phyloP scores from a whole-genome alignment of 1,140 invertebrate species.

The Heliconius nattereri region DNA sequence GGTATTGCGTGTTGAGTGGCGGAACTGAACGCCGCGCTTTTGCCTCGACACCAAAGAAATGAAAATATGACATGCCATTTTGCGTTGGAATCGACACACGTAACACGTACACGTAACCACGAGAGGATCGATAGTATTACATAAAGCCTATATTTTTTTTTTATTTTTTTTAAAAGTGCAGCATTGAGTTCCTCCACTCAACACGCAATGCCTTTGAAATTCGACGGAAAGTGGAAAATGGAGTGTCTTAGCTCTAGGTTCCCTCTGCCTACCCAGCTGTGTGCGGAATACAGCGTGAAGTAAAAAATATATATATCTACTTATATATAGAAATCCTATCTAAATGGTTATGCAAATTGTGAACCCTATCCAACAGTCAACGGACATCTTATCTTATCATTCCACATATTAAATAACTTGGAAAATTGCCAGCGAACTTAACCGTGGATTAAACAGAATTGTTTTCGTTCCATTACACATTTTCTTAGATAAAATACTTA shows the following conservation, averaged over 20 bases:
- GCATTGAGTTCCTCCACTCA: too few relatives aligned
- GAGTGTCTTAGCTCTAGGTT: too few relatives aligned
- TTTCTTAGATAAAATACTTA: background rate
- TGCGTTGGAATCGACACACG: too few relatives aligned
- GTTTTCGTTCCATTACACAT: slow-evolving; percentile 1
- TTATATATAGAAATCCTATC: background rate
- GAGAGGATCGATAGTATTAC: too few relatives aligned
- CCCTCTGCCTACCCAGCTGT: too few relatives aligned
- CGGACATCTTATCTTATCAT: slow-evolving; percentile 11
- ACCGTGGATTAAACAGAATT: background rate
- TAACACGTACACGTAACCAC: too few relatives aligned
- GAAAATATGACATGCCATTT: too few relatives aligned
- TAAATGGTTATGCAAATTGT: background rate
- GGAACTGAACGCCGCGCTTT: background rate
- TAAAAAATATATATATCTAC: background rate
- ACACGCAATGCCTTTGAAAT: too few relatives aligned
- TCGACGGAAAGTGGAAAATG: too few relatives aligned
- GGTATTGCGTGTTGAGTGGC: background rate
- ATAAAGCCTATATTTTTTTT: background rate
- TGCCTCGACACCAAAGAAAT: too few relatives aligned
- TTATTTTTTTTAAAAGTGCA: too few relatives aligned
- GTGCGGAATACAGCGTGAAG: too few relatives aligned
- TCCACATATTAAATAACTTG: slow-evolving; percentile 8
- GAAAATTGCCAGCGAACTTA: background rate
- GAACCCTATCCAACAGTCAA: background rate